Percentiles rank a stretch among this genome's conserved stretches.
Evolutionary conservation across 2,113 vertebrate species (phyloP).

Genomic region (Engystomops pustulosus): DNA sequence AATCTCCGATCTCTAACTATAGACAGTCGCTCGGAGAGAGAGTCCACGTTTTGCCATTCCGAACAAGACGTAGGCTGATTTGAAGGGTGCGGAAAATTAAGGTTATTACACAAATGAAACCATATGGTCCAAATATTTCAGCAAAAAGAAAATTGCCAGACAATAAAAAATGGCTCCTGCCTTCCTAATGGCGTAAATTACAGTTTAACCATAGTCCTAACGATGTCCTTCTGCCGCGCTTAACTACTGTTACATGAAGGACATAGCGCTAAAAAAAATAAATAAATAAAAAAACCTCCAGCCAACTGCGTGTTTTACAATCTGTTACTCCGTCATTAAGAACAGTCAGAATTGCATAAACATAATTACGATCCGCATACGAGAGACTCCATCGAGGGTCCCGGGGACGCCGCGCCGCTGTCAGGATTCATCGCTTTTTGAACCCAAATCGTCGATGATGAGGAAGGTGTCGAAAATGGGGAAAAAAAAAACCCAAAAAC

Average conservation of each 20-base stretch:
- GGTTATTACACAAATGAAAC: constrained; percentile 99
- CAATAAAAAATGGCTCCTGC: constrained; percentile 99
- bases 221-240: constrained; percentile 99
- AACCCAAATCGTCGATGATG: constrained; percentile 50
- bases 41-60: constrained; percentile 84
- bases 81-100: constrained; percentile 99
- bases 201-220: constrained; percentile 99
- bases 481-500: background rate
- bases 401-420: background rate
- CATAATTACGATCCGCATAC: constrained; percentile 83
- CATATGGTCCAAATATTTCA: constrained; percentile 99
- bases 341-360: constrained; percentile 92
- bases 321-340: constrained; percentile 99
- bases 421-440: constrained; percentile 41
- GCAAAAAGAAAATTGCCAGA: constrained; percentile 99
- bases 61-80: constrained; percentile 87
- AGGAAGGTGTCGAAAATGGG: constrained; percentile 34
- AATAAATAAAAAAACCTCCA: constrained; percentile 82
- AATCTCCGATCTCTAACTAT: constrained; percentile 93
- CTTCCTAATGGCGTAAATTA: constrained; percentile 99
- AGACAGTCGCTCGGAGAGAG: constrained; percentile 87
- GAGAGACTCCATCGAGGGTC: constrained; percentile 70
- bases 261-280: constrained; percentile 99
- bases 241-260: constrained; percentile 99
- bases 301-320: constrained; percentile 98